Conservation (phyloP, 2,797 vertebrate species). For the Phoeniculus purpureus region DNA sequence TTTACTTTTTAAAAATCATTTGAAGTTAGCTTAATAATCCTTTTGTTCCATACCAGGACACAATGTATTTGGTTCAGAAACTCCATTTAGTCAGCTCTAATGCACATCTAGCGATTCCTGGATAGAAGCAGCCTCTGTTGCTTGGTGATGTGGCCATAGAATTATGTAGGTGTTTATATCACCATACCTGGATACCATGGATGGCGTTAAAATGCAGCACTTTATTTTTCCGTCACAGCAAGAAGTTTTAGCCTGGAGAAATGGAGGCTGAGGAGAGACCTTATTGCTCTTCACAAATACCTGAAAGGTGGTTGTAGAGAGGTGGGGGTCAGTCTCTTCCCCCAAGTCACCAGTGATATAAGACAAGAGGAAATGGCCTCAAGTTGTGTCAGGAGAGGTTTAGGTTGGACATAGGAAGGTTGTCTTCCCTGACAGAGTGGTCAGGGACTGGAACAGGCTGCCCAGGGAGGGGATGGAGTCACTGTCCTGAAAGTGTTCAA, state of each 20-base stretch:
- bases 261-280: too few relatives aligned
- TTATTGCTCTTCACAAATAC: too few relatives aligned
- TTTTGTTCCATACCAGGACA: not conserved
- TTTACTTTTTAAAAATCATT: not conserved
- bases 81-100: not conserved
- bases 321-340: too few relatives aligned
- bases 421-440: too few relatives aligned
- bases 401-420: too few relatives aligned
- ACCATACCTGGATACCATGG: not conserved
- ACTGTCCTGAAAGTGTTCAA: too few relatives aligned
- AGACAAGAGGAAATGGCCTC: too few relatives aligned
- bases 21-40: not conserved
- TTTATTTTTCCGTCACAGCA: rapidly evolving
- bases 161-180: not conserved
- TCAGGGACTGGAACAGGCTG: too few relatives aligned
- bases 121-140: not conserved
- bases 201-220: not conserved
- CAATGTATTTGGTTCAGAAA: not conserved
- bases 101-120: rapidly evolving
- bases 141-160: not conserved
- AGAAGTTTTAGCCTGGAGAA: not conserved
- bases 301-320: too few relatives aligned
- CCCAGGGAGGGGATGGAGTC: too few relatives aligned
- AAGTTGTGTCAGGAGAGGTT: too few relatives aligned
- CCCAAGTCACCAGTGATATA: too few relatives aligned